Evolutionary conservation across 2,113 vertebrate genomes (phyloP).

Genomic region (Vulpes lagopus): DNA sequence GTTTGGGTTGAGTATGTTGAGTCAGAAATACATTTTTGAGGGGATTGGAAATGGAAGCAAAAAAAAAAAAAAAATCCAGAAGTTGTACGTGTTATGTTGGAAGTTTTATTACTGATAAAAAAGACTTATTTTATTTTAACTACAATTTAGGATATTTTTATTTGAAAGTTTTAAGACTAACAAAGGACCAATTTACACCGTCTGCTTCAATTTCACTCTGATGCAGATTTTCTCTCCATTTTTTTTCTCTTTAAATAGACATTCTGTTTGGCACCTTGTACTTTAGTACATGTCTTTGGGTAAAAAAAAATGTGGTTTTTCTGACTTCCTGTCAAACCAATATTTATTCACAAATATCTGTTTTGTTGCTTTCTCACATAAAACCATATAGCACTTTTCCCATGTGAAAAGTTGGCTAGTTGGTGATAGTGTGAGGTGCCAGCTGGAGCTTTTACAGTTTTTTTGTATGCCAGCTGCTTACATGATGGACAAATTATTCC

Average conservation of each 20-base stretch:
- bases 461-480: no score
- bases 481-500: slow-evolving; percentile 62
- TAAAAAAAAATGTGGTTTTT: not conserved
- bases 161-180: slow-evolving; percentile 71
- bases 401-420: no score
- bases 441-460: no score
- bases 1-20: slow-evolving; percentile 47
- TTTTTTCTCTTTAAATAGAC: slow-evolving; percentile 68
- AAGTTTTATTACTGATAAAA: slow-evolving; percentile 66
- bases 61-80: not conserved
- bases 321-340: no score
- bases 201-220: slow-evolving; percentile 72
- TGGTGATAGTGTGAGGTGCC: no score
- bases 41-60: slow-evolving; percentile 38
- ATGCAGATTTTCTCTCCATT: slow-evolving; percentile 60
- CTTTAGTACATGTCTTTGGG: slow-evolving; percentile 65
- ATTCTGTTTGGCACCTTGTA: slow-evolving; percentile 68
- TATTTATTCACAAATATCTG: no score
- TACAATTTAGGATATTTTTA: slow-evolving; percentile 68
- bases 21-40: slow-evolving; percentile 46
- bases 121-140: not conserved
- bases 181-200: slow-evolving; percentile 79
- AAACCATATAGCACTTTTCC: no score
- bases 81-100: slow-evolving; percentile 63
- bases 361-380: no score